Base-by-base conservation (phyloP, 2,888 invertebrate species). In the Hemaris fuciformis region DNA sequence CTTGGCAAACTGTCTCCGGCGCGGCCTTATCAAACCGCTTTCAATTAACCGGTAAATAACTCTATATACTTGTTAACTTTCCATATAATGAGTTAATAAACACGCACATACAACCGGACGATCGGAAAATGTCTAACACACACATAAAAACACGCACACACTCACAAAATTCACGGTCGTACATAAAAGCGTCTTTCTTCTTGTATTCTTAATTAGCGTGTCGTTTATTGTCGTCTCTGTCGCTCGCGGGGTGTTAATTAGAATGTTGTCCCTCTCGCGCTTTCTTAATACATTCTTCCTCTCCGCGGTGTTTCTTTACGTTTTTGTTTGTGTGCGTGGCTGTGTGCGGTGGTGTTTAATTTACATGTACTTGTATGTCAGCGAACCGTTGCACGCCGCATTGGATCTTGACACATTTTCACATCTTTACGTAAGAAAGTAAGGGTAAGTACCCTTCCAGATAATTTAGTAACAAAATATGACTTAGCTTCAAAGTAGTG, bases 201-300 rank as follows among this genome's bases (percentile, higher is more conserved):
- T 93, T 89, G 94, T 93, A 94, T 94, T 94, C 94, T 94, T 94
- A 94, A 94, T 94, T 94, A 94, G 94, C 94, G 94, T 93, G 91
- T 85, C 89, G 88, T 80, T 66, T 83, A 65, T 67, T 60, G 42
- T 80, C 66, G 80, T 92, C 93, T 80, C 86, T 84, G 83, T 93
- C 90, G 70, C 81, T 72, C 91, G 48, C 66, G 73, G 70, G 75
- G 85, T 85, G 88, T 85, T 92, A 91, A 90, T 90, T 91, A 91
- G 86, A 83, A 85, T 80, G 75, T 82, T 77, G 86, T 93, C 93
- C 77, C 89, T 77, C 80, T 94, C 93, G 70, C 89, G 91, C 94
- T 91, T 91, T 92, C 92, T 93, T 92, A 93, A 91, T 92, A 91
- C 93, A 91, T 93, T 93, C 93, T 91, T 91, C 93, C 92, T 92